These are phyloP conservation scores for Siniperca chuatsi DNA, from an alignment of 2,113 vertebrate genomes.

Conservation along the genomic window DNA sequence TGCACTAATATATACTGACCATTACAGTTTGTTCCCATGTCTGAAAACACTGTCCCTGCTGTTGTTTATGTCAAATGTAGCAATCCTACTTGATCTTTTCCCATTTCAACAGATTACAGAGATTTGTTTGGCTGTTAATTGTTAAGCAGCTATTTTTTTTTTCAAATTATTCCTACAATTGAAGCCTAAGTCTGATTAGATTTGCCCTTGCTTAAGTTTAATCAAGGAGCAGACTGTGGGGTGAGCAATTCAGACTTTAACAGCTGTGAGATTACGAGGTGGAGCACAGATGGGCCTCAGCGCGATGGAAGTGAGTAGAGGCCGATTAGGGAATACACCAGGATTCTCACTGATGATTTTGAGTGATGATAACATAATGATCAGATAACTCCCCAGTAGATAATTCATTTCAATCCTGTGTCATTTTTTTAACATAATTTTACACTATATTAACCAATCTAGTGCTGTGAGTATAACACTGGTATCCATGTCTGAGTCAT, in stretches of 20 bases:
- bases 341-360: neutral
- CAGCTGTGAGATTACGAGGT: slow-evolving; percentile 39
- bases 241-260: slow-evolving; percentile 45
- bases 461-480: neutral
- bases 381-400: neutral
- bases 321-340: neutral
- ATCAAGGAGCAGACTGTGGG: neutral
- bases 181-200: slow-evolving; percentile 11
- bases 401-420: neutral
- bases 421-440: neutral
- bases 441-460: neutral
- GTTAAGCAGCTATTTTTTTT: neutral
- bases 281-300: slow-evolving; percentile 6
- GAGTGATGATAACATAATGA: neutral
- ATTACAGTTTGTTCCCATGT: slow-evolving; percentile 16
- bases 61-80: neutral
- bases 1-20: slow-evolving; percentile 6
- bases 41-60: slow-evolving; percentile 1
- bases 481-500: neutral
- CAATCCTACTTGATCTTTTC: neutral
- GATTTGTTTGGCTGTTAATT: neutral
- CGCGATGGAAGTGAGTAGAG: neutral
- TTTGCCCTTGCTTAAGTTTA: slow-evolving; percentile 2
- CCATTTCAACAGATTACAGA: neutral
- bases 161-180: neutral